Evolutionary conservation across 92 coral and sea anemone genomes (phyloP).

Genomic region (Scolanthus callimorphus): DNA sequence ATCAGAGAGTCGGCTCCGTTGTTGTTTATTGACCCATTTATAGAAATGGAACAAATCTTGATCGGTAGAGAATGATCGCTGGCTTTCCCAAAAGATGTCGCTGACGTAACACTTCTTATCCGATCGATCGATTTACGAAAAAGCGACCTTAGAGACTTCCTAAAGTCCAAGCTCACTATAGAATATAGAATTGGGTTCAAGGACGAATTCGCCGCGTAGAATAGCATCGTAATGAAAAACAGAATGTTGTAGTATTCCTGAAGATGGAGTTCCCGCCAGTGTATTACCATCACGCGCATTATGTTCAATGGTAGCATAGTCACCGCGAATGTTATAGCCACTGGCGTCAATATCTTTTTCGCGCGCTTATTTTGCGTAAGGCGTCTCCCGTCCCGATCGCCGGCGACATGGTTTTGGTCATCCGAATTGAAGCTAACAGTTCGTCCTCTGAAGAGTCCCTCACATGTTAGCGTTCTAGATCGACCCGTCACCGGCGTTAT

Average conservation of each 20-base stretch:
- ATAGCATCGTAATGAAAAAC: conserved; percentile 14
- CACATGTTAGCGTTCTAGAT: neutral
- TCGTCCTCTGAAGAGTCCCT: neutral
- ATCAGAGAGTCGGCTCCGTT: no score
- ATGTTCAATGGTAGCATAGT: conserved; percentile 23
- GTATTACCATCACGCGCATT: conserved; percentile 9
- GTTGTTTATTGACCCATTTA: no score
- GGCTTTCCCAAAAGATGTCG: neutral
- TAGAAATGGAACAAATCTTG: no score
- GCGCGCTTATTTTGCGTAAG: conserved; percentile 31
- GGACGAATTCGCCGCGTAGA: conserved; percentile 21
- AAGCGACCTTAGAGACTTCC: conserved; percentile 21
- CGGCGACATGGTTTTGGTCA: neutral
- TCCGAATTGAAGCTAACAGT: neutral
- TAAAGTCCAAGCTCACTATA: conserved; percentile 23
- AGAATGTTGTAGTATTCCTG: conserved; percentile 17
- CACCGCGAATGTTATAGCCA: conserved; percentile 21
- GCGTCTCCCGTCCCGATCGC: conserved; percentile 14
- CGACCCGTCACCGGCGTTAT: conserved; percentile 1
- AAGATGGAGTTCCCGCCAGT: conserved; percentile 11
- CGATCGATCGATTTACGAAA: neutral
- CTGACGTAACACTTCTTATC: neutral
- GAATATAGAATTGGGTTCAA: conserved; percentile 23
- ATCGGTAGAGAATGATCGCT: neutral
- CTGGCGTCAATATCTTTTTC: conserved; percentile 30